phyloP scores from a whole-genome alignment of 2,113 vertebrate species.

The Reinhardtius hippoglossoides region DNA sequence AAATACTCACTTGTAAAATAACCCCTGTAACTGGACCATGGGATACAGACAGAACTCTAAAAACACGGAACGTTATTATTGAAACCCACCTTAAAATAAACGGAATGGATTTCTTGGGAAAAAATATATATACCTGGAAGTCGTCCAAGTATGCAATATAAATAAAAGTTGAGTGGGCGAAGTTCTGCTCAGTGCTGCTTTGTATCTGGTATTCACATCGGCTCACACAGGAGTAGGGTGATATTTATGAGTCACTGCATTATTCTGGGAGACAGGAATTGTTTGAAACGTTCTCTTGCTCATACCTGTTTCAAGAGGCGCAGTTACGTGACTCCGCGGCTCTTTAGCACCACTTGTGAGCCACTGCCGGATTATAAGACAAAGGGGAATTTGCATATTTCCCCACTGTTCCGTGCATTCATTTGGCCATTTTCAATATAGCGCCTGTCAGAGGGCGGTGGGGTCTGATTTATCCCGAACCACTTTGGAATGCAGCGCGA shows the following conservation, averaged over 20 bases:
- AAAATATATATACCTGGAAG: constrained; percentile 49
- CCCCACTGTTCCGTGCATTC: constrained; percentile 29
- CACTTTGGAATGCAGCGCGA: constrained; percentile 21
- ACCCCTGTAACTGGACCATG: neutral
- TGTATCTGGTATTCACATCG: constrained; percentile 72
- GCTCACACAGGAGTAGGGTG: constrained; percentile 67
- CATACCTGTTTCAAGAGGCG: constrained; percentile 53
- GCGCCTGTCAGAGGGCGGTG: constrained; percentile 1
- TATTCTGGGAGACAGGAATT: constrained; percentile 72
- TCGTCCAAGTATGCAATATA: constrained; percentile 66
- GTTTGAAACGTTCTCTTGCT: constrained; percentile 65
- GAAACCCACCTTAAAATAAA: neutral
- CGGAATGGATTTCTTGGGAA: neutral
- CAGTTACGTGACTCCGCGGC: constrained; percentile 42
- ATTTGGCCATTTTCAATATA: constrained; percentile 39
- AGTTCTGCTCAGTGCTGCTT: constrained; percentile 56
- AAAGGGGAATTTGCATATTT: constrained; percentile 62
- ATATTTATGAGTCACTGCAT: constrained; percentile 75
- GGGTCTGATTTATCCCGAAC: neutral
- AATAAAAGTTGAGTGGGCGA: constrained; percentile 76
- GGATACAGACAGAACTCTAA: neutral
- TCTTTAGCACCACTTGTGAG: constrained; percentile 70
- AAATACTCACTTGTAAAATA: neutral
- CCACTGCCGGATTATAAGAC: constrained; percentile 63
- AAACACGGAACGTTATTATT: neutral